Base-by-base conservation (phyloP, 2,888 invertebrate genomes). In the Drosophila aldrichi region DNA sequence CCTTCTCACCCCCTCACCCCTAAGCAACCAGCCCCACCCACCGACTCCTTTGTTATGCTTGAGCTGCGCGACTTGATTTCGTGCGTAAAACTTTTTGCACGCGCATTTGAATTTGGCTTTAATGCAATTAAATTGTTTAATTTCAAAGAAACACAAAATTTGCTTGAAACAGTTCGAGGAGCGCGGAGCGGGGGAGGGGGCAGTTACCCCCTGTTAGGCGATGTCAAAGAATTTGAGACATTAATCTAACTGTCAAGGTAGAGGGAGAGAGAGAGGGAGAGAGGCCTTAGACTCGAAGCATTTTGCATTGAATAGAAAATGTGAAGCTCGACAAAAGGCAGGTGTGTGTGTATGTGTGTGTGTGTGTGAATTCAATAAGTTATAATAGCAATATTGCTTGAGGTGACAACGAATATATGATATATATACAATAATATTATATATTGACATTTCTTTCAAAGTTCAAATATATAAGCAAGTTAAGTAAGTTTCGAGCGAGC, bases 101-200 rank as follows among this genome's bases (percentile, higher is more conserved):
- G 76, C 69, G 70, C 68, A 74, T 87, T 90, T 87, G 70, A 90
- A 90, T 89, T 87, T 72, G 81, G 75, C 77, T 90, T 84, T 74
- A 88, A 90, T 84, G 77, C 89, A 90, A 86, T 86, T 86, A 84
- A 89, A 79, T 77, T 73, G 84, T 74, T 89, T 90, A 89, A 87
- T 88, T 90, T 90, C 88, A 76, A 78, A 89, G 89, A 67, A 77
- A 70, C 56, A 85, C 54, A 73, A 63, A 63, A 62, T 67, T 71
- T 54, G 43, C 20, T 10, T 2, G 12, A 32, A 14, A 18, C 25
- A 10, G 25, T 2, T 0, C 9, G 0, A 2, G 22, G 44, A 2
- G 8, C n/a, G 7, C 3, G 44, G 7, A 3, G 9, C n/a, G 2
- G 14, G 18, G n/a, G 1, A 2, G 7, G 18, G 18, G 29, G 29